Conservation (phyloP, 2,113 vertebrate genomes). For the Chloroceryle aenea region DNA sequence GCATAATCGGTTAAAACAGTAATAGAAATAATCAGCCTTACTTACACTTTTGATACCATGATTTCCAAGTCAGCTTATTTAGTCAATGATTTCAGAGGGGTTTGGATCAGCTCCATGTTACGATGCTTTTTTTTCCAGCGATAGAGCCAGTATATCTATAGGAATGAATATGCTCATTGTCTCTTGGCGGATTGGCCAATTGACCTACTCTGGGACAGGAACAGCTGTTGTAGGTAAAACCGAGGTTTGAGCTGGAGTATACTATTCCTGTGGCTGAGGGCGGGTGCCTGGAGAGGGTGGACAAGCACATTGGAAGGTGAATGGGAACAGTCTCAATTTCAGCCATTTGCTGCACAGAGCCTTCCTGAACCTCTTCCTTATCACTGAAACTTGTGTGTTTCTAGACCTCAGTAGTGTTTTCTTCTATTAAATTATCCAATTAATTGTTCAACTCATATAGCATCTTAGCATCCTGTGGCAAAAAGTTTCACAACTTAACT, state of each 20-base stretch:
- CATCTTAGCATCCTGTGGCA: neutral
- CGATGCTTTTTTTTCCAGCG: neutral
- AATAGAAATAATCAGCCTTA: neutral
- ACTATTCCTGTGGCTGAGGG: neutral
- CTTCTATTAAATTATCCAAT: neutral
- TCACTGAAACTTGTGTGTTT: neutral
- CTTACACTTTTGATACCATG: neutral
- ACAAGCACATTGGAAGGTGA: neutral
- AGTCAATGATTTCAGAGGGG: neutral
- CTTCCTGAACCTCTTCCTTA: neutral
- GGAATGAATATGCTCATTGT: rapidly evolving
- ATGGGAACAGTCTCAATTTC: neutral
- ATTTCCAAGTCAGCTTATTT: neutral
- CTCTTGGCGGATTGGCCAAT: rapidly evolving
- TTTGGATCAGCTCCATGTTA: neutral
- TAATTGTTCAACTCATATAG: neutral
- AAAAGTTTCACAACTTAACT: neutral
- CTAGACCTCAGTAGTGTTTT: neutral
- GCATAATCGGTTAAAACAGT: neutral
- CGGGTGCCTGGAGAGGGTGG: neutral
- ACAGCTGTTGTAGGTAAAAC: neutral
- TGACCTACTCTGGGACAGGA: neutral
- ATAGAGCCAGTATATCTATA: neutral
- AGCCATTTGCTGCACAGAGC: neutral
- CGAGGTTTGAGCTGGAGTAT: neutral